These are phyloP conservation scores for Ariolimax columbianus DNA, from an alignment of 2,888 invertebrate genomes.

Conservation along the genomic window DNA sequence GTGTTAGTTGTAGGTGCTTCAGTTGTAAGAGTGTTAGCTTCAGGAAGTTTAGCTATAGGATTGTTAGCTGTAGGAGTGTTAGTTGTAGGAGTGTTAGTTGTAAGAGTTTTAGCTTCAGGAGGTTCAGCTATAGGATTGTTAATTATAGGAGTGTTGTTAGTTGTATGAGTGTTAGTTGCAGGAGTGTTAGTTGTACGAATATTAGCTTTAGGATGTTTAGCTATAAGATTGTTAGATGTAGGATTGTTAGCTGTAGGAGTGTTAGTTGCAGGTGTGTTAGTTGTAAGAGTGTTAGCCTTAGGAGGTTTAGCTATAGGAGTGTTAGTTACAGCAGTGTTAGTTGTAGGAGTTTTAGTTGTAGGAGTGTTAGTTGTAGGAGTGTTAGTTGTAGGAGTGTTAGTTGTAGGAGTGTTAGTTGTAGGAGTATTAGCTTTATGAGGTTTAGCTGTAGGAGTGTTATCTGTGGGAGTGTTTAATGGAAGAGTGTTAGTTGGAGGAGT, in stretches of 20 bases:
- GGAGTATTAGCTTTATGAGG: not conserved
- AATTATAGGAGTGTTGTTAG: not conserved
- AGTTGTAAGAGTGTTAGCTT: not conserved
- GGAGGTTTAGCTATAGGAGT: not conserved
- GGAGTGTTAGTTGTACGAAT: not conserved
- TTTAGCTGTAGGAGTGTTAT: not conserved
- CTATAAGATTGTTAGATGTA: not conserved
- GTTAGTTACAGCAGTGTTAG: not conserved
- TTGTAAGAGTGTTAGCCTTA: not conserved
- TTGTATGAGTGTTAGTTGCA: not conserved
- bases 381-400: not conserved
- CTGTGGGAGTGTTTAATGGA: not conserved
- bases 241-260: not conserved
- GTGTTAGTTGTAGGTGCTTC: not conserved
- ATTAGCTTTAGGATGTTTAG: not conserved
- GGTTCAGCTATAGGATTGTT: not conserved
- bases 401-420: not conserved
- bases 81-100: not conserved
- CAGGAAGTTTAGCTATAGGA: not conserved
- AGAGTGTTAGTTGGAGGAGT: not conserved
- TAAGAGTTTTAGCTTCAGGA: not conserved
- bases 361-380: not conserved
- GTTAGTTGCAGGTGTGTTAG: not conserved
- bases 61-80: not conserved
- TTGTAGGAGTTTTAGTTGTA: conserved; percentile 10